Evolutionary conservation across 2,888 invertebrate genomes (phyloP).

Genomic region (Chironomus riparius): DNA sequence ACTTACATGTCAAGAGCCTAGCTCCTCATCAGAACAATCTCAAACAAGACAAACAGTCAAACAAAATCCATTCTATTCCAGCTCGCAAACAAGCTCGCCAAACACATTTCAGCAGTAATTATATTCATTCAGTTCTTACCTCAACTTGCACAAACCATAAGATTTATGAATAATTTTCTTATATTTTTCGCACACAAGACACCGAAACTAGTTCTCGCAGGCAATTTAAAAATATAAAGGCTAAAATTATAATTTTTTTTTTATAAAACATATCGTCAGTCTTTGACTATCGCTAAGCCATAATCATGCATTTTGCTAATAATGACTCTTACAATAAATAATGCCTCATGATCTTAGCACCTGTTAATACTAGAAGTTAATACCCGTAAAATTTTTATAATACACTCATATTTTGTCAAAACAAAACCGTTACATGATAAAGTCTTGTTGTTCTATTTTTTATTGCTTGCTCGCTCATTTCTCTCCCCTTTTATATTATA

Average conservation of each 20-base stretch:
- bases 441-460: too few relatives aligned
- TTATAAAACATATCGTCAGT: neutral
- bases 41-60: too few relatives aligned
- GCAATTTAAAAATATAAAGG: neutral
- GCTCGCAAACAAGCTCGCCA: too few relatives aligned
- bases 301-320: constrained; percentile 18
- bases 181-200: neutral
- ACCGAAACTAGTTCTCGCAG: neutral
- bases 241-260: neutral
- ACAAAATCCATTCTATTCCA: too few relatives aligned
- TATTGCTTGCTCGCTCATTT: too few relatives aligned
- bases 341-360: constrained; percentile 16
- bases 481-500: too few relatives aligned
- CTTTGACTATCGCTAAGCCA: neutral
- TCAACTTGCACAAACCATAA: neutral
- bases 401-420: neutral
- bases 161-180: neutral
- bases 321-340: constrained; percentile 22
- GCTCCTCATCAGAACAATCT: too few relatives aligned
- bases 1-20: too few relatives aligned
- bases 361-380: constrained; percentile 1
- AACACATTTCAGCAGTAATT: too few relatives aligned
- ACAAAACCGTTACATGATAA: neutral
- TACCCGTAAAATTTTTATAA: too few relatives aligned
- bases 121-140: too few relatives aligned